Evolutionary conservation across 1,140 invertebrate species (phyloP), one percentile per base, ranked within the genome.

Genomic region (Drosophila novamexicana): DNA sequence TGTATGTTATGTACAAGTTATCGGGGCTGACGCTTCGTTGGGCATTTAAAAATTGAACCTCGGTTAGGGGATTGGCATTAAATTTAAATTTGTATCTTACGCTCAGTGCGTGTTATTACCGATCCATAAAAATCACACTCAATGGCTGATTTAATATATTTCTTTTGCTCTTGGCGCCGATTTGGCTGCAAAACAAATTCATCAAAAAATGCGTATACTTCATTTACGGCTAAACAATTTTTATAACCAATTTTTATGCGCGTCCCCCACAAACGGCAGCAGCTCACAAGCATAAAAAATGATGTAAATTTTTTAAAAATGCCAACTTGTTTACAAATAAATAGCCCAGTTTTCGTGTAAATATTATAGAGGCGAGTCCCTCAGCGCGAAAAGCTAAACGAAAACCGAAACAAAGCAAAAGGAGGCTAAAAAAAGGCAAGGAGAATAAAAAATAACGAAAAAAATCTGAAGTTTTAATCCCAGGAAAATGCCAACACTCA

Each of bases 311-410:
- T 86, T 88, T 76, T 68, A 69, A 73, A 78, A 75, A 72, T 71
- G 65, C 70, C 72, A 77, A 88, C 83, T 86, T 86, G 79, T 86
- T 86, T 88, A 86, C 82, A 88, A 86, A 82, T 79, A 86, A 86
- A 86, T 86, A 79, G 82, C 82, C 47, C 37, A 53, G 62, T 76
- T 69, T 69, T 75, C 62, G 67, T 64, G 47, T 59, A 81, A 77
- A 81, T 73, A 65, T 76, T 75, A 63, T 54, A 49, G 34, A 22
- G 56, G 75, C 36, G 47, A 40, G 42, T 29, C 50, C 37, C 70
- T 44, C 18, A 67, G 37, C 52, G 45, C 29, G 54, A 65, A 9
- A 14, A 65, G 39, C 47, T 44, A 63, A 52, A 10, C 37, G 54
- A 47, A 59, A 59, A 47, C 67, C 39, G 36, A 45, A 68, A 63